A percentile compares a stretch with the other conserved stretches of the same genome.
Evolutionary conservation across 1,140 invertebrate genomes (phyloP).

Genomic region (Probaryconus sp.): DNA sequence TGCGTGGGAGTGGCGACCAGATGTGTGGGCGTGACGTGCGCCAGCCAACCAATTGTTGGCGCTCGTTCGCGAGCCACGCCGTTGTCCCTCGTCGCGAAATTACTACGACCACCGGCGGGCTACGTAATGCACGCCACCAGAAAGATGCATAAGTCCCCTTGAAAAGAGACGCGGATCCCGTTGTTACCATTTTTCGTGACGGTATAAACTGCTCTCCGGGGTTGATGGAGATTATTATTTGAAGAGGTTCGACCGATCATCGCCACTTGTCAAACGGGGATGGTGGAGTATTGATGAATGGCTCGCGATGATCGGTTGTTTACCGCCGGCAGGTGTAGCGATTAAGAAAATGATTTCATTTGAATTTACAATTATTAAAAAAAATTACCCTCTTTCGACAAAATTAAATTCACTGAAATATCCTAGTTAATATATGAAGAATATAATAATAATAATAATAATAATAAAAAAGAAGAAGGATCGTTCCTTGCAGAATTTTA

Average conservation of each 20-base stretch:
- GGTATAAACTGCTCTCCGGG: constrained; percentile 20
- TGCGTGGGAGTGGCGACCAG: constrained; percentile 62
- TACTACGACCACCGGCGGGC: constrained; percentile 24
- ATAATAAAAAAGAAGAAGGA: too few relatives aligned
- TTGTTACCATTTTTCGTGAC: constrained; percentile 36
- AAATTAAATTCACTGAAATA: too few relatives aligned
- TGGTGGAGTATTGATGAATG: too few relatives aligned
- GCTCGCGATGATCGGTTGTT: too few relatives aligned
- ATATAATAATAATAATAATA: too few relatives aligned
- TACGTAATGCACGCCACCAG: constrained; percentile 29
- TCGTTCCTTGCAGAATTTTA: too few relatives aligned
- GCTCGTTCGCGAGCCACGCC: neutral
- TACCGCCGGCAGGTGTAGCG: too few relatives aligned
- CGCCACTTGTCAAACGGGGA: too few relatives aligned
- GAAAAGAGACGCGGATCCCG: constrained; percentile 26
- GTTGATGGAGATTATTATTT: constrained; percentile 20
- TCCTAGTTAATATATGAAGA: too few relatives aligned
- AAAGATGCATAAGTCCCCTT: constrained; percentile 35
- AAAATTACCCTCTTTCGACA: too few relatives aligned
- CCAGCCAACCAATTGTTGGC: constrained; percentile 45
- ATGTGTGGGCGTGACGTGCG: constrained; percentile 63
- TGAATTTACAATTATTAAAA: too few relatives aligned
- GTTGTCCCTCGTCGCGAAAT: constrained; percentile 6
- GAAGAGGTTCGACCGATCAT: neutral
- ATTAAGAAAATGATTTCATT: too few relatives aligned